phyloP scores from a whole-genome alignment of 2,888 invertebrate species.

The Augochlorella aurata region DNA sequence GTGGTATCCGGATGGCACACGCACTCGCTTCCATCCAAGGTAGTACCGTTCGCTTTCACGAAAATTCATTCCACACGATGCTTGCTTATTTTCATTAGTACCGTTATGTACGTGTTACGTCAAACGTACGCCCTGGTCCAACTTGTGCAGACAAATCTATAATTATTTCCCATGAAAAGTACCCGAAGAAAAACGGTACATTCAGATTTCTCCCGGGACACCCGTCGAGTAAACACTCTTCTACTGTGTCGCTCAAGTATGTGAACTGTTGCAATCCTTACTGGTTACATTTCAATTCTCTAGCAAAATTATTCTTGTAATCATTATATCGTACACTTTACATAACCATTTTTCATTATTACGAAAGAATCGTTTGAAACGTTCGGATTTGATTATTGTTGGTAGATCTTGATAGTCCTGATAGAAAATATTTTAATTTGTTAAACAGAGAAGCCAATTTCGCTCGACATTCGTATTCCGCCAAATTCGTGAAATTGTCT shows the following conservation, averaged over 20 bases:
- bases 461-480: neutral
- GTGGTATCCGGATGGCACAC: neutral
- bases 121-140: conserved; percentile 1
- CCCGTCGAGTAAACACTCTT: neutral
- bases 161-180: conserved; percentile 16
- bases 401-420: no score
- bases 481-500: neutral
- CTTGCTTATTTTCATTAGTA: conserved; percentile 42
- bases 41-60: conserved; percentile 36
- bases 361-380: no score
- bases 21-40: conserved; percentile 3
- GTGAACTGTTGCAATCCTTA: neutral
- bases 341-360: no score
- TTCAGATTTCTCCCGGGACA: neutral
- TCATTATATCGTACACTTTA: no score
- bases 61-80: conserved; percentile 38
- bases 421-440: no score
- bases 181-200: neutral
- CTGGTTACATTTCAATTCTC: no score
- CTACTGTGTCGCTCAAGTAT: neutral
- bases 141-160: conserved; percentile 22
- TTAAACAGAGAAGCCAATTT: no score
- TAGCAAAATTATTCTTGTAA: no score
- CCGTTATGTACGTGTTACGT: conserved; percentile 29
- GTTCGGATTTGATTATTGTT: no score